Percentiles rank a stretch among this genome's conserved stretches.
These are phyloP conservation scores for Spea hammondii DNA, from an alignment of 2,797 vertebrate genomes.

Conservation along the genomic window DNA sequence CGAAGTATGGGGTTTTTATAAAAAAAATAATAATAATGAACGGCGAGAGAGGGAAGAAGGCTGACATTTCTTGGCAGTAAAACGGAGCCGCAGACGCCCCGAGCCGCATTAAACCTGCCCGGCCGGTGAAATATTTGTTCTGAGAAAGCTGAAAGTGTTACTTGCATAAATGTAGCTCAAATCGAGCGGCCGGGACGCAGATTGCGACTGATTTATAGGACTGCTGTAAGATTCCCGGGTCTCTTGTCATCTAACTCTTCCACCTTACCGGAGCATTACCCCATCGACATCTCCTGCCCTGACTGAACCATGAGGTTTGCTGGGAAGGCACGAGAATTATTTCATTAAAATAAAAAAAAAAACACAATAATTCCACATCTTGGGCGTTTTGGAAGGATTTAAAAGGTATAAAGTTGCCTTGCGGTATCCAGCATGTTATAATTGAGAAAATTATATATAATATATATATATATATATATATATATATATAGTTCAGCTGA, in stretches of 20 bases:
- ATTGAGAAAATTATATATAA: too few relatives aligned
- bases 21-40: constrained; percentile 22
- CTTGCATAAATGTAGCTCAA: neutral
- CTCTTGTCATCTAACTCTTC: constrained; percentile 8
- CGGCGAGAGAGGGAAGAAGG: constrained; percentile 10
- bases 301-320: neutral
- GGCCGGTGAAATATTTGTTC: neutral
- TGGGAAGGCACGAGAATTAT: neutral
- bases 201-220: constrained; percentile 36
- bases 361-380: neutral
- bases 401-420: too few relatives aligned
- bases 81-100: constrained; percentile 35
- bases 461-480: too few relatives aligned
- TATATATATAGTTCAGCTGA: too few relatives aligned
- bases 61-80: constrained; percentile 23
- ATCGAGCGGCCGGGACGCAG: neutral
- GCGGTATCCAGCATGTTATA: too few relatives aligned
- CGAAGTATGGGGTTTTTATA: neutral
- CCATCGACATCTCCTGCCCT: neutral
- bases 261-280: neutral
- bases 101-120: constrained; percentile 26
- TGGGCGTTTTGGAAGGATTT: too few relatives aligned
- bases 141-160: neutral
- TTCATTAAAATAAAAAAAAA: neutral
- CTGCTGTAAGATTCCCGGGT: neutral